These are phyloP conservation scores for Drosophila punjabiensis DNA, from an alignment of 1,140 invertebrate species.

Conservation along the genomic window DNA sequence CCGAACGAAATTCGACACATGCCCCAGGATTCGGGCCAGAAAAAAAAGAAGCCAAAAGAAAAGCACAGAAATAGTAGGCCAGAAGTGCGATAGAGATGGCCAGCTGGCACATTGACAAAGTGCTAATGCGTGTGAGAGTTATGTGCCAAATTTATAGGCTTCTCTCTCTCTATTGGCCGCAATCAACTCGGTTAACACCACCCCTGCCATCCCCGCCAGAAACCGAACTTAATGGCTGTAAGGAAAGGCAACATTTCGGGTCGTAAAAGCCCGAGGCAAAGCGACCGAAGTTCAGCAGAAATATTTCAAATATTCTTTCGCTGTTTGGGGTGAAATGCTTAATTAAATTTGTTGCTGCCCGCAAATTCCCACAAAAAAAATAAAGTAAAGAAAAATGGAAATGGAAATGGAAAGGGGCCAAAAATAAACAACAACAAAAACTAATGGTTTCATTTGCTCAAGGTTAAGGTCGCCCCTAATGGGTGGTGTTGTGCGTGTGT, in stretches of 20 bases:
- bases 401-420: conserved; percentile 15
- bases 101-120: conserved; percentile 60
- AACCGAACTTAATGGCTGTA: conserved; percentile 55
- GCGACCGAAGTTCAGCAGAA: conserved; percentile 24
- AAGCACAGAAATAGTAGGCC: conserved; percentile 12
- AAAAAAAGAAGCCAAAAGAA: conserved; percentile 2
- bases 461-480: conserved; percentile 49
- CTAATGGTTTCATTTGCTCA: conserved; percentile 47
- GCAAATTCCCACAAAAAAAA: conserved; percentile 34
- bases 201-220: conserved; percentile 10
- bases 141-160: conserved; percentile 55
- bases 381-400: neutral
- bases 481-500: conserved; percentile 9
- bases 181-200: conserved; percentile 30
- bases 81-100: conserved; percentile 34
- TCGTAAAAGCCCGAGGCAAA: conserved; percentile 11
- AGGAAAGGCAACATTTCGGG: conserved; percentile 40
- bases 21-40: conserved; percentile 17
- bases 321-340: conserved; percentile 20
- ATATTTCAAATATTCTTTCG: conserved; percentile 45
- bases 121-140: conserved; percentile 73
- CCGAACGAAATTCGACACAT: conserved; percentile 66
- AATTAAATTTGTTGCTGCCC: conserved; percentile 55
- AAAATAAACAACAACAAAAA: conserved; percentile 47
- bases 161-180: conserved; percentile 7